Conservation (phyloP, 2,113 vertebrate species). For the Mellivora capensis region DNA sequence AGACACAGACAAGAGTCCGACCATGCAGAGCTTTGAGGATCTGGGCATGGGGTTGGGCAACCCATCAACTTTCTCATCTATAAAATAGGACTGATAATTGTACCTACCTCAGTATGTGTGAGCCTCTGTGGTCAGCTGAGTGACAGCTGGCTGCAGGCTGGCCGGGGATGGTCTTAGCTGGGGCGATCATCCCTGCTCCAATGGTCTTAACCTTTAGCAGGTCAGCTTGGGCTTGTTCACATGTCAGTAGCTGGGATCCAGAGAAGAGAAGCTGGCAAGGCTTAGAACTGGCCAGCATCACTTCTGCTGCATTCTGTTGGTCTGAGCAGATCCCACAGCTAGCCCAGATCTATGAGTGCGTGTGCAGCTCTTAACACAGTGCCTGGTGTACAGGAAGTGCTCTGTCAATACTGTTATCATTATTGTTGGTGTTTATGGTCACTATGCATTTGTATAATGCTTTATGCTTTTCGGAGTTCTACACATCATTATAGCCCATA, state of each 20-base stretch:
- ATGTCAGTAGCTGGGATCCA: not conserved
- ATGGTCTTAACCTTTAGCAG: not conserved
- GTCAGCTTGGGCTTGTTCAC: not conserved
- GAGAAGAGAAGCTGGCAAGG: not conserved
- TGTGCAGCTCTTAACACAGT: not conserved
- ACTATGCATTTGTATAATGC: not conserved
- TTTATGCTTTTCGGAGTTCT: not conserved
- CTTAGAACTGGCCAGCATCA: not conserved
- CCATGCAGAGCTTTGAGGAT: not conserved
- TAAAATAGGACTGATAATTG: not conserved
- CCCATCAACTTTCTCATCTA: not conserved
- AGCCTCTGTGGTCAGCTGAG: not conserved
- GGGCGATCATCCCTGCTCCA: not conserved
- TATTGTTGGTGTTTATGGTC: not conserved
- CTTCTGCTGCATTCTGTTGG: not conserved
- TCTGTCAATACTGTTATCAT: not conserved
- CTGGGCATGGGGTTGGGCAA: not conserved
- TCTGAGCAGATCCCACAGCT: not conserved
- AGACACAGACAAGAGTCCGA: not conserved
- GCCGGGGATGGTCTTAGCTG: not conserved
- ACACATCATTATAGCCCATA: not conserved
- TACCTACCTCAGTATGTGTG: not conserved
- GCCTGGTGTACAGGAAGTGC: not conserved
- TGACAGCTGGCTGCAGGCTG: not conserved
- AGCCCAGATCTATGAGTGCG: accelerated